These are phyloP conservation scores for Ascaphus truei DNA, from an alignment of 2,113 vertebrate species.

Conservation along the genomic window DNA sequence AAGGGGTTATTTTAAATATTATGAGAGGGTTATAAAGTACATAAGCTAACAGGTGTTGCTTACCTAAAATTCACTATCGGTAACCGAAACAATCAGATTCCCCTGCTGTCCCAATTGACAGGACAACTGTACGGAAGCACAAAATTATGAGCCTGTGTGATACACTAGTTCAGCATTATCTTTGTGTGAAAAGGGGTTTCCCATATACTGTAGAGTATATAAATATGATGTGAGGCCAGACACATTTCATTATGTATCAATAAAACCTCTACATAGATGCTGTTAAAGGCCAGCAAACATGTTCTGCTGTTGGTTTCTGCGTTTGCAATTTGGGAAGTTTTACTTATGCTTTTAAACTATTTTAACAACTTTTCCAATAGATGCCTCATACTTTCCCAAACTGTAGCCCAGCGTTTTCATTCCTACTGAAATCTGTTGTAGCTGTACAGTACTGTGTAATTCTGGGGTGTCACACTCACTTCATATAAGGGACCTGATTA, in stretches of 20 bases:
- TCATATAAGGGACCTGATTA: too few relatives aligned
- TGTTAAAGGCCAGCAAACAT: too few relatives aligned
- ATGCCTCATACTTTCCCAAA: neutral
- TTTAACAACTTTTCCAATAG: slow-evolving; percentile 2
- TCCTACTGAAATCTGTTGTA: too few relatives aligned
- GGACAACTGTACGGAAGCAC: neutral
- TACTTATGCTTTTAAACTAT: neutral
- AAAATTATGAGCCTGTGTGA: slow-evolving; percentile 7
- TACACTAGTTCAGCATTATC: slow-evolving; percentile 17
- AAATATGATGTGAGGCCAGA: neutral
- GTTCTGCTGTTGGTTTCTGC: neutral
- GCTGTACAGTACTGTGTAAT: too few relatives aligned
- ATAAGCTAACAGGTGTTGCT: too few relatives aligned
- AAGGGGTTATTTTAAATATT: too few relatives aligned
- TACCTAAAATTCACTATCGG: neutral
- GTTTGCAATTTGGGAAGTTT: neutral
- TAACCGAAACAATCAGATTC: neutral
- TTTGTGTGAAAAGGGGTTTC: slow-evolving; percentile 3
- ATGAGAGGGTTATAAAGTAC: too few relatives aligned
- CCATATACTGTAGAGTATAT: neutral
- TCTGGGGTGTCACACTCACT: too few relatives aligned
- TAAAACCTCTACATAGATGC: slow-evolving; percentile 9
- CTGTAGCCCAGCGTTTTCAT: neutral
- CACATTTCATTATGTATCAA: slow-evolving; percentile 23
- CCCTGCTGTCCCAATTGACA: slow-evolving; percentile 5